A percentile compares a stretch with the other conserved stretches of the same genome.
These are phyloP conservation scores for Microcaecilia unicolor DNA, from an alignment of 2,797 vertebrate species.

Conservation along the genomic window DNA sequence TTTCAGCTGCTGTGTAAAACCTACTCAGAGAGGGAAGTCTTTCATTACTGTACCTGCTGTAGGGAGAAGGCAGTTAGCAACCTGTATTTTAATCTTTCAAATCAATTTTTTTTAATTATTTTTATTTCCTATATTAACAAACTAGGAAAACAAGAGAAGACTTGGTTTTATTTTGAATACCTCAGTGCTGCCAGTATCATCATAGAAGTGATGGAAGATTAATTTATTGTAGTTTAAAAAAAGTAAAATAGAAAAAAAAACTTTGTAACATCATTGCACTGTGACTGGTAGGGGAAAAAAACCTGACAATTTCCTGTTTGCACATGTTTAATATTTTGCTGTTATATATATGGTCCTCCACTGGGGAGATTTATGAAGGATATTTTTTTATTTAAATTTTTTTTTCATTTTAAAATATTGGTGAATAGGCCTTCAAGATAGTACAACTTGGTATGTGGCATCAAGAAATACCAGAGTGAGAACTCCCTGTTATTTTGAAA, in stretches of 20 bases:
- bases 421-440: constrained; percentile 60
- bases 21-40: constrained; percentile 42
- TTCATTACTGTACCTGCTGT: too few relatives aligned
- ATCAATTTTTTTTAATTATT: constrained; percentile 32
- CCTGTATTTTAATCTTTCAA: too few relatives aligned
- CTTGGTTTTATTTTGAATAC: constrained; percentile 80
- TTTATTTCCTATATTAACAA: constrained; percentile 57
- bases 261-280: constrained; percentile 89
- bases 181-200: constrained; percentile 89
- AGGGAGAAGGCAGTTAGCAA: too few relatives aligned
- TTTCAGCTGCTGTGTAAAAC: constrained; percentile 73
- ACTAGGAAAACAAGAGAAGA: constrained; percentile 73
- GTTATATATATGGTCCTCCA: constrained; percentile 74
- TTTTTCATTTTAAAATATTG: constrained; percentile 64
- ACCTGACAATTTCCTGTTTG: constrained; percentile 94
- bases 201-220: constrained; percentile 77
- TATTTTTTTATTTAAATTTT: constrained; percentile 69
- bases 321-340: constrained; percentile 89
- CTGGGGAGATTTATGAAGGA: constrained; percentile 83
- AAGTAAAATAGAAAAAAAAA: constrained; percentile 59
- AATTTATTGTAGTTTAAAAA: constrained; percentile 82
- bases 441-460: constrained; percentile 60
- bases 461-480: constrained; percentile 63
- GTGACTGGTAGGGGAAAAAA: constrained; percentile 88
- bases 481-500: constrained; percentile 64